Evolutionary conservation across 2,113 vertebrate genomes (phyloP).

Genomic region (Acrocephalus kingi): DNA sequence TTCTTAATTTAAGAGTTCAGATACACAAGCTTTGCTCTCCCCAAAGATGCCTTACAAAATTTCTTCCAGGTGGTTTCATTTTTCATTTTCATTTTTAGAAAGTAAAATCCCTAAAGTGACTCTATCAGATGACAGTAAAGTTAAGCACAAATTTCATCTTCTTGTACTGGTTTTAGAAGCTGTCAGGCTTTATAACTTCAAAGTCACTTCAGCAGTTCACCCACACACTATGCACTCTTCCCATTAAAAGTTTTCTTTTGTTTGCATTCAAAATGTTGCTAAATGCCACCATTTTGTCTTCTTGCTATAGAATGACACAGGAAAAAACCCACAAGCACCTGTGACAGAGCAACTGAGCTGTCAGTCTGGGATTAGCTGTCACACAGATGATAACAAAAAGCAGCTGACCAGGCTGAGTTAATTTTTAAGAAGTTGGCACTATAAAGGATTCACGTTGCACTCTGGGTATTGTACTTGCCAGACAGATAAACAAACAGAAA

Average conservation of each 20-base stretch:
- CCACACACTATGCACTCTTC: background rate
- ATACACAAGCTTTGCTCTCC: background rate
- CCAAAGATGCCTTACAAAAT: background rate
- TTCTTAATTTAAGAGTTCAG: background rate
- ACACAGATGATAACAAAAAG: background rate
- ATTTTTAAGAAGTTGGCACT: background rate
- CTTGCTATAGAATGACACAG: background rate
- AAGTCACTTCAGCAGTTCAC: background rate
- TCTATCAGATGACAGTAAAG: background rate
- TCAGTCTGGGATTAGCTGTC: background rate
- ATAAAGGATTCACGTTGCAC: background rate
- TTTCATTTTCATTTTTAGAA: background rate
- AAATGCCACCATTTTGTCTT: background rate
- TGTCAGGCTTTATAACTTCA: background rate
- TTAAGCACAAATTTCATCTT: background rate
- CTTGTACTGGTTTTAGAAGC: background rate
- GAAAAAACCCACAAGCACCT: background rate
- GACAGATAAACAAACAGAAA: background rate
- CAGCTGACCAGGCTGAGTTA: constrained; percentile 15
- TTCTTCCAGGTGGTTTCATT: background rate
- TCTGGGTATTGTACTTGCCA: background rate
- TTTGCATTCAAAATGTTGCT: background rate
- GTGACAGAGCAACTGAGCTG: background rate
- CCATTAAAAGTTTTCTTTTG: background rate
- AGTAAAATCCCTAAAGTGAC: background rate